Evolutionary conservation across 2,888 invertebrate species (phyloP).

Genomic region (Chrysotoxum bicinctum): DNA sequence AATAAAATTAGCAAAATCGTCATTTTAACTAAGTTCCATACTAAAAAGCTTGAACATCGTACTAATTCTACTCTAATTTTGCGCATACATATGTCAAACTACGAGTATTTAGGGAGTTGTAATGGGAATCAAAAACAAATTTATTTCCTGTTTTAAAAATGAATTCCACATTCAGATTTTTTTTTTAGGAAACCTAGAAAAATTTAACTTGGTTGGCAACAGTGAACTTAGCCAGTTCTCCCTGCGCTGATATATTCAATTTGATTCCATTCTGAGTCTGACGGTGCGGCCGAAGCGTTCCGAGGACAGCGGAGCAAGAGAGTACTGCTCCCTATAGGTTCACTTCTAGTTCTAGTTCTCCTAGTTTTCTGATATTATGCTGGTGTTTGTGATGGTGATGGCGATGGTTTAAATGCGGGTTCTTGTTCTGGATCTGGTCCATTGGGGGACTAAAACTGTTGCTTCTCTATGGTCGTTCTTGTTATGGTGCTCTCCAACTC

Average conservation of each 20-base stretch:
- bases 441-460: slow-evolving; percentile 47
- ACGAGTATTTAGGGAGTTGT: too few relatives aligned
- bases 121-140: too few relatives aligned
- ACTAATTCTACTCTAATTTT: too few relatives aligned
- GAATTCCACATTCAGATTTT: too few relatives aligned
- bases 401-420: slow-evolving; percentile 46
- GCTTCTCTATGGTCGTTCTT: slow-evolving; percentile 40
- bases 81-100: too few relatives aligned
- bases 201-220: background rate
- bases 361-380: slow-evolving; percentile 42
- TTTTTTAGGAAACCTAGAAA: background rate
- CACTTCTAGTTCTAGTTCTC: slow-evolving; percentile 61
- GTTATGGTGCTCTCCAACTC: slow-evolving; percentile 38
- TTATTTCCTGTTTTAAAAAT: too few relatives aligned
- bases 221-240: background rate
- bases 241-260: slow-evolving; percentile 5
- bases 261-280: background rate
- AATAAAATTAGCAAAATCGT: too few relatives aligned
- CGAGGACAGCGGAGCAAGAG: background rate
- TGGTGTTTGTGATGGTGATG: slow-evolving; percentile 26
- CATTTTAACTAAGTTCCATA: too few relatives aligned
- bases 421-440: slow-evolving; percentile 66
- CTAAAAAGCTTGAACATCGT: too few relatives aligned
- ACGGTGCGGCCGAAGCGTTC: background rate
- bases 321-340: slow-evolving; percentile 50